phyloP scores from a whole-genome alignment of 1,140 invertebrate species.

The Caerostris extrusa region DNA sequence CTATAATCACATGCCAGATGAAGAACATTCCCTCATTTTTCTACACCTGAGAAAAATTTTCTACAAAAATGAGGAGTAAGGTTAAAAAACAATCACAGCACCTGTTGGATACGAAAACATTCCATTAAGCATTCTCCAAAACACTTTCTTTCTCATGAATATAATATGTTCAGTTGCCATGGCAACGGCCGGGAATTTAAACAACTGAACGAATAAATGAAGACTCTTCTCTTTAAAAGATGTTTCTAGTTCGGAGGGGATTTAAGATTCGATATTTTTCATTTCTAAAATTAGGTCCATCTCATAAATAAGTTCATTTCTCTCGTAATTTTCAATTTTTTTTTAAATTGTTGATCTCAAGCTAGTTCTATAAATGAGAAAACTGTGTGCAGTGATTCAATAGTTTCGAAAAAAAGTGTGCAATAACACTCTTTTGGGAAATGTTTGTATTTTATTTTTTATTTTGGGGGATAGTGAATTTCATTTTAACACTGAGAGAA shows the following conservation, averaged over 20 bases:
- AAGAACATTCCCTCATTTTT: too few relatives aligned
- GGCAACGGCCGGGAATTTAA: not conserved
- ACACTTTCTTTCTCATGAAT: conserved; percentile 52
- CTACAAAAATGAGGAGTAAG: not conserved
- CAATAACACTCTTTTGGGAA: too few relatives aligned
- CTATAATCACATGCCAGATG: too few relatives aligned
- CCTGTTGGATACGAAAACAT: conserved; percentile 30
- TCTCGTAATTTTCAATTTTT: not conserved
- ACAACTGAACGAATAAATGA: not conserved
- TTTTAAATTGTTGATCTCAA: not conserved
- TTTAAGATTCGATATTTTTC: not conserved
- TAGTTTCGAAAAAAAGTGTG: too few relatives aligned
- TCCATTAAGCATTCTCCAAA: conserved; percentile 38
- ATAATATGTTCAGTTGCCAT: conserved; percentile 19
- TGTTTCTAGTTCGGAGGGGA: not conserved
- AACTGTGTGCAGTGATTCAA: too few relatives aligned
- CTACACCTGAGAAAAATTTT: not conserved
- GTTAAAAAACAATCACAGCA: conserved; percentile 47
- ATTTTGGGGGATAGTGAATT: too few relatives aligned
- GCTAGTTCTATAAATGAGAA: too few relatives aligned
- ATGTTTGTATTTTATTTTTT: too few relatives aligned
- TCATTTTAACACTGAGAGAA: too few relatives aligned
- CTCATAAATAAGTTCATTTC: not conserved
- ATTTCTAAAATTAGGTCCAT: not conserved
- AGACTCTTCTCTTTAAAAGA: not conserved